phyloP scores from a whole-genome alignment of 2,113 vertebrate species.

The Toxostoma redivivum region DNA sequence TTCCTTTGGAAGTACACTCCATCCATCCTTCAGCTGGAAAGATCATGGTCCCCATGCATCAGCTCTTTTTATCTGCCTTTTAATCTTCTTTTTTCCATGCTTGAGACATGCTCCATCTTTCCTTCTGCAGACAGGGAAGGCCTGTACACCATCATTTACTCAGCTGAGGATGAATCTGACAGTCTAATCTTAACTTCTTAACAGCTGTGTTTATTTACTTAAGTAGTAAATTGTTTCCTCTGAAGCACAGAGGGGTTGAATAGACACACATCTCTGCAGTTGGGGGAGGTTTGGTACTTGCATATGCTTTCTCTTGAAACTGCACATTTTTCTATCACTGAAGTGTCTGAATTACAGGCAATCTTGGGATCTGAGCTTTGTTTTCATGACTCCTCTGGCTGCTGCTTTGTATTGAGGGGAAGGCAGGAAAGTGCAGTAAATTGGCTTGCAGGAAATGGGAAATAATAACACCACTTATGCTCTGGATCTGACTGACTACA shows the following conservation, averaged over 20 bases:
- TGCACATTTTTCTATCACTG: slow-evolving; percentile 12
- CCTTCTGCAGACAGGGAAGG: neutral
- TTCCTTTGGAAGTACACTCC: neutral
- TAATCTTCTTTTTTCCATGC: neutral
- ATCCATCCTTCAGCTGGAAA: neutral
- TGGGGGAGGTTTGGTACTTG: neutral
- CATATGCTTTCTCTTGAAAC: neutral
- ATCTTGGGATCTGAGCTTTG: neutral
- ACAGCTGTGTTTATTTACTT: slow-evolving; percentile 65
- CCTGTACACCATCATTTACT: slow-evolving; percentile 48
- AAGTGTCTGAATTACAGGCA: slow-evolving; percentile 33
- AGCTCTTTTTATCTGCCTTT: neutral
- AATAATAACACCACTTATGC: neutral
- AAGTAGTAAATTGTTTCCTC: slow-evolving; percentile 60
- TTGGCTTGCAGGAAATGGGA: neutral
- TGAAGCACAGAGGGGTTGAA: slow-evolving; percentile 22
- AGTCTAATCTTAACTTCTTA: slow-evolving; percentile 35
- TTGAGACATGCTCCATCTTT: neutral
- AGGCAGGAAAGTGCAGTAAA: slow-evolving; percentile 3
- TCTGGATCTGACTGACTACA: neutral
- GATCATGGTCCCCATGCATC: neutral
- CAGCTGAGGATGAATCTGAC: neutral
- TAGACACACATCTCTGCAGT: slow-evolving; percentile 18
- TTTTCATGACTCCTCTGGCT: slow-evolving; percentile 38
- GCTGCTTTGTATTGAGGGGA: neutral